Conservation (phyloP, 2,797 vertebrate species). For the Lerista edwardsae region DNA sequence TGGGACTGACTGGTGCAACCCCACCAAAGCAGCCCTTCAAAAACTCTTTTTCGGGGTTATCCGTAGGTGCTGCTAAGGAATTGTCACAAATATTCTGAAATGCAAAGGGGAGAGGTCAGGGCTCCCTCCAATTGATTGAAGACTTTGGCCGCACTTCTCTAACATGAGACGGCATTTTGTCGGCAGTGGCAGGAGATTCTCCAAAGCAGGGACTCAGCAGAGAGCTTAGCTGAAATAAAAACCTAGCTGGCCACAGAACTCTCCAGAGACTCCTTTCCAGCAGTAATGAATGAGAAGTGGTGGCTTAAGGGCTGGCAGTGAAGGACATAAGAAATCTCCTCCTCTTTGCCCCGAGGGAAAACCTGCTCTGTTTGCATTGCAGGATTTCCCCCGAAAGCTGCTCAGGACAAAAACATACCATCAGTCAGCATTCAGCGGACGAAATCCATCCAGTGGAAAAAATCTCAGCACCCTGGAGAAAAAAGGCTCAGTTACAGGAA, state of each 20-base stretch:
- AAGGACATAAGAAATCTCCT: background rate
- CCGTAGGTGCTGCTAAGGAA: background rate
- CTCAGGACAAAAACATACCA: slow-evolving; percentile 40
- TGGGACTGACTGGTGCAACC: too few relatives aligned
- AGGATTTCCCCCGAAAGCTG: slow-evolving; percentile 41
- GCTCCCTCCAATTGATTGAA: background rate
- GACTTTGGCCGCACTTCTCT: background rate
- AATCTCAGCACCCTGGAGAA: too few relatives aligned
- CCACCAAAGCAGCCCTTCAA: too few relatives aligned
- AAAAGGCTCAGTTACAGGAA: background rate
- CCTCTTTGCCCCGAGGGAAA: slow-evolving; percentile 4
- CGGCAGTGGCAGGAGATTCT: background rate
- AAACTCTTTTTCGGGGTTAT: too few relatives aligned
- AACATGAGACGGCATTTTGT: background rate
- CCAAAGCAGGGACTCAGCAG: background rate
- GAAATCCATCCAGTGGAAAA: slow-evolving; percentile 7
- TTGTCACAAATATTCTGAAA: too few relatives aligned
- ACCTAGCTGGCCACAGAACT: background rate
- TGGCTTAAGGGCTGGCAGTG: background rate
- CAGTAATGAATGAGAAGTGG: background rate
- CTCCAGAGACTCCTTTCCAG: background rate
- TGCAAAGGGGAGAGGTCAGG: background rate
- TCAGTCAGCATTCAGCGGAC: slow-evolving; percentile 23
- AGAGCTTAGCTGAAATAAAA: background rate
- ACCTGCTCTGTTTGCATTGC: slow-evolving; percentile 29